Conservation (phyloP, 2,888 invertebrate genomes). For the Heliconius charithonia region DNA sequence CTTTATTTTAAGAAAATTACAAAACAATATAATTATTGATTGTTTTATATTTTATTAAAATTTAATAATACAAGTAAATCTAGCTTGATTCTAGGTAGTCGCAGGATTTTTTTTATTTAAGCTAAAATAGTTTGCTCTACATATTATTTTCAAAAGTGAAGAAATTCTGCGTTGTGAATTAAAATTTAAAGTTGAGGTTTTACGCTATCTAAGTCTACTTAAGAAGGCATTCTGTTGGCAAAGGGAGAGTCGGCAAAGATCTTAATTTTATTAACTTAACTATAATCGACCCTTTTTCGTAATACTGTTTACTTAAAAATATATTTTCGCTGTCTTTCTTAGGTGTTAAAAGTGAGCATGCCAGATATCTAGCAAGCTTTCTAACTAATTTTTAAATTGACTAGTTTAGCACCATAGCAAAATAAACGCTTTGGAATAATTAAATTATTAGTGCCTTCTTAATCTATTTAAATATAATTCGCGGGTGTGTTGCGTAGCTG, state of each 20-base stretch:
- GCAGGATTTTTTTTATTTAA: not conserved
- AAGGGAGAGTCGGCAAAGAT: constrained; percentile 30
- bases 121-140: constrained; percentile 23
- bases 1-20: not conserved
- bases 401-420: constrained; percentile 66
- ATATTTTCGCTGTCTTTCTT: constrained; percentile 20
- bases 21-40: not conserved
- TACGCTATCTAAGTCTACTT: constrained; percentile 18
- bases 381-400: constrained; percentile 43
- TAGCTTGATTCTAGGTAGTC: constrained; percentile 12
- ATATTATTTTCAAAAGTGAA: constrained; percentile 12
- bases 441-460: constrained; percentile 34
- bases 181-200: constrained; percentile 21
- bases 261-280: constrained; percentile 26
- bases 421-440: constrained; percentile 50
- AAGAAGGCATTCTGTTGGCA: constrained; percentile 35
- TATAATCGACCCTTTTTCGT: constrained; percentile 28
- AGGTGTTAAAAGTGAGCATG: constrained; percentile 22
- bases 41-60: no score
- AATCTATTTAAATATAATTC: constrained; percentile 17
- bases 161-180: constrained; percentile 20
- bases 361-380: constrained; percentile 30
- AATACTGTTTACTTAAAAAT: constrained; percentile 33
- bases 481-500: constrained; percentile 8
- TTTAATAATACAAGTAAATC: constrained; percentile 4